Base-by-base conservation (phyloP, 2,797 vertebrate genomes). In the Coreius guichenoti region DNA sequence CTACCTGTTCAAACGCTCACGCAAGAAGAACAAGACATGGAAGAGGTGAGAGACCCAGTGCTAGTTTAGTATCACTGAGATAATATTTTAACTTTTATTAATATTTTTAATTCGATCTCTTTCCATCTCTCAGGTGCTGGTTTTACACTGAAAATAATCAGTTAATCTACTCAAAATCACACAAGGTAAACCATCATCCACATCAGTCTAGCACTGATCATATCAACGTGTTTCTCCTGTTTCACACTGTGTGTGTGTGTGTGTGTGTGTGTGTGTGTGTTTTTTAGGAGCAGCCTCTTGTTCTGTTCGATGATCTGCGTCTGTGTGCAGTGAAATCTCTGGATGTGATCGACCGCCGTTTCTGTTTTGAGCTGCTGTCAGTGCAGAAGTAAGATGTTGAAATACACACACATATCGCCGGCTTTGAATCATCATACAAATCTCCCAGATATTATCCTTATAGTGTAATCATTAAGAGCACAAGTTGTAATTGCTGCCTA, bases 301-400 rank as follows among this genome's bases (percentile, higher is more conserved):
- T 94, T 75, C 88, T 96, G 79, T 95, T 96, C 0, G 90, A 95
- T 85, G 95, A 96, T 26, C 93, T 96, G 47, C 85, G 95, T n/a
- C 93, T 96, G 3, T 96, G 95, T 31, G 94, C 94, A 0, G 91
- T 95, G 45, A 96, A 94, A 67, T 75, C 93, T 78, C 70, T 91
- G 89, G 95, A 96, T 1, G 88, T 91, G 81, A 45, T 83, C 0
- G 94, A 95, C 19, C 93, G 95, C 0, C 93, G 94, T 0, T 95
- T 95, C 91, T 95, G 94, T 90, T 94, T 95, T 4, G 93, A 96
- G 87, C 91, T 96, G 75, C 92, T 96, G 36, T 95, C 95, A 0
- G 92, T 95, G 17, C 94, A 95, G 88, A 95, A 92, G 95, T 95
- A 88, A 92, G 92, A 16, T 23, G 12, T 45, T 26, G 17, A 56